A percentile compares a stretch with the other conserved stretches of the same genome.
Conservation (phyloP, 2,888 invertebrate genomes). For the Rhorus exstirpatorius region DNA sequence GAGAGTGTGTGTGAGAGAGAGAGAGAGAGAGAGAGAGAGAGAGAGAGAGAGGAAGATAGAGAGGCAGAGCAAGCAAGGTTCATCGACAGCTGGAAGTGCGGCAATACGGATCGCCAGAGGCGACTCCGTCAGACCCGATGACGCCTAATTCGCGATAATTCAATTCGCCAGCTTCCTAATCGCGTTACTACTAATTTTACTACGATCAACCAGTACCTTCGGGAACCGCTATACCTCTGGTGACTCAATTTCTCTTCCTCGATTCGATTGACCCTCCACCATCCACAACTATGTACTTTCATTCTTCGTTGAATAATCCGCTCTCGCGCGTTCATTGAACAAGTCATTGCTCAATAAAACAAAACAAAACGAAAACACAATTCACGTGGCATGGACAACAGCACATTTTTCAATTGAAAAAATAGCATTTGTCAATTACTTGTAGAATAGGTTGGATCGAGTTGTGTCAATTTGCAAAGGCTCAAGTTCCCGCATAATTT, state of each 20-base stretch:
- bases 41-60: slow-evolving; percentile 1
- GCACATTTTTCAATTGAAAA: no score
- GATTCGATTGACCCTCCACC: slow-evolving; percentile 34
- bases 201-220: slow-evolving; percentile 59
- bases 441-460: no score
- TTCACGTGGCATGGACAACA: background rate
- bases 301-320: background rate
- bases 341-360: background rate
- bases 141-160: slow-evolving; percentile 73
- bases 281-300: background rate
- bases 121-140: slow-evolving; percentile 41
- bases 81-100: slow-evolving; percentile 32
- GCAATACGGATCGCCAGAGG: slow-evolving; percentile 43
- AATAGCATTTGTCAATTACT: no score
- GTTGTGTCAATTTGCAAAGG: no score
- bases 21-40: slow-evolving; percentile 9
- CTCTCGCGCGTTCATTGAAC: background rate
- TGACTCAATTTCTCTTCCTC: slow-evolving; percentile 56
- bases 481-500: no score
- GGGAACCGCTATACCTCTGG: slow-evolving; percentile 29
- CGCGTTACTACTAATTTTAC: slow-evolving; percentile 72
- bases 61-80: slow-evolving; percentile 4
- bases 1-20: background rate
- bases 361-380: background rate
- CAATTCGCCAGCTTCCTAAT: slow-evolving; percentile 71